A percentile compares a stretch with the other conserved stretches of the same genome.
Conservation (phyloP, 2,113 vertebrate genomes). For the Tapirus terrestris region DNA sequence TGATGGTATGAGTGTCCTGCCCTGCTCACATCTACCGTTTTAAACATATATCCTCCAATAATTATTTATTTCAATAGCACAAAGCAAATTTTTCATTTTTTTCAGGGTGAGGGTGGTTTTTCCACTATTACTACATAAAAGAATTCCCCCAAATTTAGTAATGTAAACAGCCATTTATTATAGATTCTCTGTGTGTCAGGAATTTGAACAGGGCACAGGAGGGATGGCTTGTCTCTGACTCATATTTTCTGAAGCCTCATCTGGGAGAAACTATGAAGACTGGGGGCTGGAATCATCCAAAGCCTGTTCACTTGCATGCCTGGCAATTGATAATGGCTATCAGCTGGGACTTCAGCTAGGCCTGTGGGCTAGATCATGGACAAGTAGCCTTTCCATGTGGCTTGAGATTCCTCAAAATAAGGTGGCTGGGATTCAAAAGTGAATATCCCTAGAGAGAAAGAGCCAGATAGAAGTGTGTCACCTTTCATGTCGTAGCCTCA, state of each 20-base stretch:
- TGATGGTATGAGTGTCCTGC: not conserved
- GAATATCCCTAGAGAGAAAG: not conserved
- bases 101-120: not conserved
- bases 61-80: not conserved
- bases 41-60: not conserved
- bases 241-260: not conserved
- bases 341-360: not conserved
- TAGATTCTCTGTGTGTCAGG: not conserved
- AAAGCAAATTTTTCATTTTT: not conserved
- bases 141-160: not conserved
- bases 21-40: not conserved
- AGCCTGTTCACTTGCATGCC: not conserved
- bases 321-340: not conserved
- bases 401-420: not conserved
- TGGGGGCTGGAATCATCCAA: not conserved
- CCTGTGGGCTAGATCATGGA: not conserved
- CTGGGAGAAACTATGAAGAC: not conserved
- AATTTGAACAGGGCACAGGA: not conserved
- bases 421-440: not conserved
- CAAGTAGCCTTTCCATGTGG: not conserved
- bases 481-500: not conserved
- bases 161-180: not conserved
- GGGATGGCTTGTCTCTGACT: not conserved
- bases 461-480: not conserved
- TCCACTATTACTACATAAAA: not conserved